phyloP scores from a whole-genome alignment of 37 sponge, comb jelly and placozoan species.

The Tethya wilhelma region DNA sequence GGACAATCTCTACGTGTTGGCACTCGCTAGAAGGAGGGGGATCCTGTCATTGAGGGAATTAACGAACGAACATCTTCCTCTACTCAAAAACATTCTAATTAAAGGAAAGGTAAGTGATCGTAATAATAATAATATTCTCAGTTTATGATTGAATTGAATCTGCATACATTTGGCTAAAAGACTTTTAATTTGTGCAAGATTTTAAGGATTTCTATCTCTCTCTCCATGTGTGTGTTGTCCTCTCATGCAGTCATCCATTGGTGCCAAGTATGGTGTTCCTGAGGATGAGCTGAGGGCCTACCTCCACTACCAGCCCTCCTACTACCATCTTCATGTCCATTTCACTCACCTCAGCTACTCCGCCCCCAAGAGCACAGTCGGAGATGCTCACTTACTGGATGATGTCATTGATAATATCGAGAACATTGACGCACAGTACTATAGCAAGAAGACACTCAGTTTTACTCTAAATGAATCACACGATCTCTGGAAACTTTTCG shows the following conservation, averaged over 20 bases:
- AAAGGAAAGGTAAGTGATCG: constrained; percentile 72
- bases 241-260: constrained; percentile 47
- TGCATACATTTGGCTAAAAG: not conserved
- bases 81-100: constrained; percentile 72
- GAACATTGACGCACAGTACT: constrained; percentile 66
- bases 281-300: constrained; percentile 72
- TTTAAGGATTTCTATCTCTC: not conserved
- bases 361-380: constrained; percentile 67
- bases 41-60: constrained; percentile 85
- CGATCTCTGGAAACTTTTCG: constrained; percentile 9
- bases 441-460: constrained; percentile 75
- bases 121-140: not conserved
- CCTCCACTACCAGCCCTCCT: constrained; percentile 98
- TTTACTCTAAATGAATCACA: constrained; percentile 57
- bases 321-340: constrained; percentile 98
- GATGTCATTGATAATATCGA: constrained; percentile 96
- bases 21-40: constrained; percentile 63
- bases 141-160: not conserved
- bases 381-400: constrained; percentile 82
- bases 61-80: constrained; percentile 62
- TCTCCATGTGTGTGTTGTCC: not conserved
- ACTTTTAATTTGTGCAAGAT: not conserved
- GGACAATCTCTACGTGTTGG: constrained; percentile 84
- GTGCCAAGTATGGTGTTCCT: constrained; percentile 62
- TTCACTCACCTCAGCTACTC: constrained; percentile 78